phyloP scores from a whole-genome alignment of 1,140 invertebrate species.

The Drosophila grimshawi region DNA sequence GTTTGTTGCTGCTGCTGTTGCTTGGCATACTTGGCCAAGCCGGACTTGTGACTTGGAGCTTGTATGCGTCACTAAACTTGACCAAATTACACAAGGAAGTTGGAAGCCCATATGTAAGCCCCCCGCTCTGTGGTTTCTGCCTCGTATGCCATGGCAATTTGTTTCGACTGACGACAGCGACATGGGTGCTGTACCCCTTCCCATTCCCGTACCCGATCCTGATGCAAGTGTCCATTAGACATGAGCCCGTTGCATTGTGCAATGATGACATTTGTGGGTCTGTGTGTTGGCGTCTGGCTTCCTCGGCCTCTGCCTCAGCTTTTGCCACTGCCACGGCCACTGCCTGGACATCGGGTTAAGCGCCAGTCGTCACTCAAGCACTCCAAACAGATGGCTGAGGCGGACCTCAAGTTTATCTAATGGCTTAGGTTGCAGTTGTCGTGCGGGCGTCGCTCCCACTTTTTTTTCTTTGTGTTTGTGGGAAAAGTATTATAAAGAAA shows the following conservation, averaged over 20 bases:
- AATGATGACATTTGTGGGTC: slow-evolving; percentile 56
- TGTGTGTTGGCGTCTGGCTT: slow-evolving; percentile 37
- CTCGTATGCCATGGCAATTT: slow-evolving; percentile 36
- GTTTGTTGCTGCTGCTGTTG: slow-evolving; percentile 24
- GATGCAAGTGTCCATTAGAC: slow-evolving; percentile 48
- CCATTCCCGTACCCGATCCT: slow-evolving; percentile 19
- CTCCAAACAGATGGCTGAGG: slow-evolving; percentile 9
- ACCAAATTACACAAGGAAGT: slow-evolving; percentile 79
- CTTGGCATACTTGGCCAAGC: slow-evolving; percentile 59
- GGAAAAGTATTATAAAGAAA: slow-evolving; percentile 20
- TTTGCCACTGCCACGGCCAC: slow-evolving; percentile 6
- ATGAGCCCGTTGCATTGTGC: slow-evolving; percentile 41
- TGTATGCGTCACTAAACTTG: slow-evolving; percentile 78
- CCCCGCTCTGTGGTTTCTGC: not conserved
- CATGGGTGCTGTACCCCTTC: slow-evolving; percentile 28
- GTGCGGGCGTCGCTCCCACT: slow-evolving; percentile 47
- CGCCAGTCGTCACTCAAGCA: slow-evolving; percentile 36
- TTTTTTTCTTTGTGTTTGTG: slow-evolving; percentile 15
- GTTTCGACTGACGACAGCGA: slow-evolving; percentile 36
- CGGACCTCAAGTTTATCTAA: slow-evolving; percentile 21
- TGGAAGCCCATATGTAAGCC: slow-evolving; percentile 6
- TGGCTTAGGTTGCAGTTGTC: slow-evolving; percentile 29
- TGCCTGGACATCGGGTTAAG: slow-evolving; percentile 21
- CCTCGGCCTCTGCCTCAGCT: slow-evolving; percentile 6
- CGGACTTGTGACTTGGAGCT: slow-evolving; percentile 58